These are phyloP conservation scores for Peromyscus attwateri DNA, from an alignment of 2,797 vertebrate genomes.

Conservation along the genomic window DNA sequence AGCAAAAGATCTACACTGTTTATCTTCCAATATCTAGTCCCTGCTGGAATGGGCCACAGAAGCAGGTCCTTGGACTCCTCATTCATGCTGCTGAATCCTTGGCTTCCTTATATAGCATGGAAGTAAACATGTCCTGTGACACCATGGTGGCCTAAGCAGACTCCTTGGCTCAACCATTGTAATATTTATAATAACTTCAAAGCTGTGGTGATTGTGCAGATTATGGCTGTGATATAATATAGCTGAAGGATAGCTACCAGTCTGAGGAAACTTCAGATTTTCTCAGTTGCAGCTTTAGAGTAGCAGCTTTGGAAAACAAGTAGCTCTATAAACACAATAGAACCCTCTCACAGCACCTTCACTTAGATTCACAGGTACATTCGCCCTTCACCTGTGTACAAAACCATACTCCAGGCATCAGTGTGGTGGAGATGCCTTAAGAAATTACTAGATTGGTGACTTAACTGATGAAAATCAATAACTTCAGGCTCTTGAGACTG, in stretches of 20 bases:
- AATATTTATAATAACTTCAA: not conserved
- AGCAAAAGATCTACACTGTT: not conserved
- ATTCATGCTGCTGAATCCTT: not conserved
- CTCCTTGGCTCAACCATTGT: not conserved
- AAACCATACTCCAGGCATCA: too few relatives aligned
- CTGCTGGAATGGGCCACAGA: not conserved
- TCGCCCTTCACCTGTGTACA: not conserved
- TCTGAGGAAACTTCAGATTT: not conserved
- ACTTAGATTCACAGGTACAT: not conserved
- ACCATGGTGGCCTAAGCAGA: not conserved
- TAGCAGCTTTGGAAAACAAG: not conserved
- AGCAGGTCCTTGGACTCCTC: not conserved
- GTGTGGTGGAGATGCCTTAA: not conserved
- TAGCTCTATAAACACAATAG: not conserved
- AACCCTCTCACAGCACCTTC: not conserved
- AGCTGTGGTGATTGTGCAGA: not conserved
- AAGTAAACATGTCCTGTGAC: not conserved
- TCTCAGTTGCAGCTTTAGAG: not conserved
- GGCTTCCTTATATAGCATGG: not conserved
- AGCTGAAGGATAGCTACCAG: not conserved
- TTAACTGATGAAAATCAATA: not conserved
- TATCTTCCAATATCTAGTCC: not conserved
- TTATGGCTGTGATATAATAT: not conserved
- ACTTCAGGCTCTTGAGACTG: not conserved
- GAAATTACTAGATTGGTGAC: not conserved